Base-by-base conservation (phyloP, 1,140 invertebrate species). In the Metaphire vulgaris region DNA sequence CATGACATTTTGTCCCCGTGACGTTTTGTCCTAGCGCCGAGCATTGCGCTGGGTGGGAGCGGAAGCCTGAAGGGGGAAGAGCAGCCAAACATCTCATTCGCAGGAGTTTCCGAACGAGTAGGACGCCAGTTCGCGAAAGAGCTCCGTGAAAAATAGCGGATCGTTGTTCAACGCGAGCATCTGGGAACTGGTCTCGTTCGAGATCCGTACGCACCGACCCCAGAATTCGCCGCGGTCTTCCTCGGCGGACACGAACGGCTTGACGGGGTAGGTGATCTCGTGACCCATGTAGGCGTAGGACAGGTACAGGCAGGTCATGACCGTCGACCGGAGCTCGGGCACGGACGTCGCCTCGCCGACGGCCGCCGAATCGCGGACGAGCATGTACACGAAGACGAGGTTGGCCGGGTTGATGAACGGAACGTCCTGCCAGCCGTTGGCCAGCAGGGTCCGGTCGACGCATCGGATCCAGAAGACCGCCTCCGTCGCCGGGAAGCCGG, bases 371-470 rank as follows among this genome's bases (percentile, higher is more conserved):
- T 98, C 95, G 28, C 95, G 89, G 0, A 99, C 92, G 78, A 99
- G 88, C 92, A 99, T 94, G 88, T 98, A 99, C 56, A 99, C 93
- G 89, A 99, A 99, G 64, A 99, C 97, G 69, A 99, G 93, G 87
- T 99, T 99, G 77, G 97, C 97, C 34, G 97, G 97, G 88, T 99
- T 99, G 84, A 99, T 97, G 88, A 99, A 99, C 6, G 95, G 95
- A 75, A 99, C 93, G 83, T 99, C 97, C 92, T 98, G 96, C 97
- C 96, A 98, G 78, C 96, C 97, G 88, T 28, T 41, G 72, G 72
- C 72, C 33, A 73, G 72, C 12, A 73, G 34, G 12, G 72, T 34
- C 33, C 72, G 32, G 41, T 73, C 72, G 41, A 73, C 72, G 72
- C 31, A 73, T 1, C 72, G 32, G n/a, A 73, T 73, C 72, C 72